Percentiles rank a stretch among this genome's conserved stretches.
Evolutionary conservation across 2,888 invertebrate genomes (phyloP).

Genomic region (Colostygia pectinataria): DNA sequence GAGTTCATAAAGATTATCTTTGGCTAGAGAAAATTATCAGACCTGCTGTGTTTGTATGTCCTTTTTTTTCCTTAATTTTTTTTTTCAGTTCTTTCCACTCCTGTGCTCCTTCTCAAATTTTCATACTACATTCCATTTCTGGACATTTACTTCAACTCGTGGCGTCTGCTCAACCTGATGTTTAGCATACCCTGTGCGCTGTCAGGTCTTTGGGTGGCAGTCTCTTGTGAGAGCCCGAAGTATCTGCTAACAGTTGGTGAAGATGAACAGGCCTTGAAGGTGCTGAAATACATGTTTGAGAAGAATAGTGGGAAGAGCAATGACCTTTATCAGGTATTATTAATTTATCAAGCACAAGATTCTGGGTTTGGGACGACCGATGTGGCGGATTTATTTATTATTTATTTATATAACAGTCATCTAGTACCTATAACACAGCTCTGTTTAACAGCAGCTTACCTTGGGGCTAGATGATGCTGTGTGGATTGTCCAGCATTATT

Average conservation of each 20-base stretch:
- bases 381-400: no score
- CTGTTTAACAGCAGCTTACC: no score
- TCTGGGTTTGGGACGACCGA: no score
- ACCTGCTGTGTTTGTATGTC: no score
- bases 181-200: slow-evolving; percentile 85
- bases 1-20: no score
- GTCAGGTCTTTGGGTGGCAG: slow-evolving; percentile 79
- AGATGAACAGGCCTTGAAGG: slow-evolving; percentile 78
- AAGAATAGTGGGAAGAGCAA: slow-evolving; percentile 55
- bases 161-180: slow-evolving; percentile 87
- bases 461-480: no score
- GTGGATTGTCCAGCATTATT: no score
- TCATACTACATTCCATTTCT: slow-evolving; percentile 68
- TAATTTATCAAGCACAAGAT: slow-evolving; percentile 18
- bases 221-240: slow-evolving; percentile 89
- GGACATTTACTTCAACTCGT: slow-evolving; percentile 85
- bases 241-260: slow-evolving; percentile 84
- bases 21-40: background rate
- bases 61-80: background rate
- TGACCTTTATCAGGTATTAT: slow-evolving; percentile 58
- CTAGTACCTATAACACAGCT: no score
- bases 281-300: slow-evolving; percentile 54
- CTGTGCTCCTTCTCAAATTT: slow-evolving; percentile 83
- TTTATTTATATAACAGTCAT: no score
- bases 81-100: slow-evolving; percentile 83